Evolutionary conservation across 1,140 invertebrate genomes (phyloP).

Genomic region (Diorhabda elongata): DNA sequence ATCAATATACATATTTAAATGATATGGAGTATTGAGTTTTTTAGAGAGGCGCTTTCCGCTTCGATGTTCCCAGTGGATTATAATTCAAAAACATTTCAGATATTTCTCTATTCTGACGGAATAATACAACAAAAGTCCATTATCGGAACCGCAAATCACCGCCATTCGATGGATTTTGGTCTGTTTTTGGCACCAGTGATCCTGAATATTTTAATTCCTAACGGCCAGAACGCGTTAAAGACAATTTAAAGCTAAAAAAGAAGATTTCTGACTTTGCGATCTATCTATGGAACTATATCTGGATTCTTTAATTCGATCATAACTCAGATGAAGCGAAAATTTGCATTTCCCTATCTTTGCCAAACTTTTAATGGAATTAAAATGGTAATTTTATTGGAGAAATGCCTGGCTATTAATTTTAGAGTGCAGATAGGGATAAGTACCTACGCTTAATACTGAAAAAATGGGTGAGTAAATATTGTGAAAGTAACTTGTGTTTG

Average conservation of each 20-base stretch:
- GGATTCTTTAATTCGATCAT: slow-evolving; percentile 24
- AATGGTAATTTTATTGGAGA: slow-evolving; percentile 20
- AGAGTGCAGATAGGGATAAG: slow-evolving; percentile 10
- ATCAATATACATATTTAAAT: not conserved
- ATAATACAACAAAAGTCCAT: slow-evolving; percentile 28
- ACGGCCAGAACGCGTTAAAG: slow-evolving; percentile 24
- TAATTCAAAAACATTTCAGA: slow-evolving; percentile 15
- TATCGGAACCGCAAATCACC: slow-evolving; percentile 26
- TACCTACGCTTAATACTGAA: slow-evolving; percentile 4
- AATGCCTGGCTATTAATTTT: slow-evolving; percentile 4
- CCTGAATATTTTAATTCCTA: slow-evolving; percentile 25
- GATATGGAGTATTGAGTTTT: not conserved
- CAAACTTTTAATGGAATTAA: slow-evolving; percentile 25
- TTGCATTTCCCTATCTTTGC: slow-evolving; percentile 29
- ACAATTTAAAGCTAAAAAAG: slow-evolving; percentile 23
- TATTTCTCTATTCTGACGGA: not conserved
- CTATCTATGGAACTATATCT: slow-evolving; percentile 19
- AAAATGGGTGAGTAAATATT: slow-evolving; percentile 1
- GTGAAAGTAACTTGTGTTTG: not conserved
- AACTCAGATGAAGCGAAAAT: slow-evolving; percentile 26
- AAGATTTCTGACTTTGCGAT: slow-evolving; percentile 26
- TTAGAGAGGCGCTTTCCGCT: not conserved
- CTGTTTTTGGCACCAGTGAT: slow-evolving; percentile 4
- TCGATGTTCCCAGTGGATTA: slow-evolving; percentile 4
- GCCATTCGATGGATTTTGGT: slow-evolving; percentile 9